Evolutionary conservation across 2,113 vertebrate genomes (phyloP), one percentile per base, ranked within the genome.

Genomic region (Danionella cerebrum): DNA sequence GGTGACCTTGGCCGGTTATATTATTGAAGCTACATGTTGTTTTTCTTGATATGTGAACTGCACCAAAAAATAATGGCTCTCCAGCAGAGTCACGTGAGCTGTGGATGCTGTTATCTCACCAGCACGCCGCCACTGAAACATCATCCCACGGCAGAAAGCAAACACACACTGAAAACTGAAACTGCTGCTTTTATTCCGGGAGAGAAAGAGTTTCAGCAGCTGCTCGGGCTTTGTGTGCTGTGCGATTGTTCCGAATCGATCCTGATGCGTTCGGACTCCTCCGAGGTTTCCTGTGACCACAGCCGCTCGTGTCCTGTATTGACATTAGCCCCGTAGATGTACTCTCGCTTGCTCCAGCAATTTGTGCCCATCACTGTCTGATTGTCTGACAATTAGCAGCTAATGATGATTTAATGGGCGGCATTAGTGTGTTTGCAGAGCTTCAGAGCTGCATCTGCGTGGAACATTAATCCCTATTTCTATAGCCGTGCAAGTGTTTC

Each of bases 371-470:
- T 84, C 84, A 88, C 82, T 80, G 78, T 82, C 79, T 84, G 85
- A 89, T 85, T 85, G 83, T 84, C 77, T 83, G 82, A 82, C 86
- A 86, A 84, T 88, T 88, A 88, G 82, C 72, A 63, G 25, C 60
- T 88, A 89, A 89, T 89, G 83, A 86, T 88, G 84, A 89, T 87
- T 86, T 88, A 88, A 89, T 88, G 57, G 80, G 77, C 13, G 75
- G 71, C 78, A 72, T 79, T 81, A 79, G 53, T 71, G 51, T 64
- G 72, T 79, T 76, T 65, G 76, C 51, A 60, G 72, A 76, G 73
- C 76, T 78, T 66, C 71, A 75, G 73, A 67, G 67, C 27, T 13
- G 76, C 80, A 71, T 71, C 78, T 70, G 67, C 72, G 72, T 52
- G 21, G 67, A 27, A 66, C 78, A 86, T 89, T 87, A 85, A 79